A percentile compares a stretch with the other conserved stretches of the same genome.
Conservation (phyloP, 2,797 vertebrate genomes). For the Amazonetta brasiliensis region DNA sequence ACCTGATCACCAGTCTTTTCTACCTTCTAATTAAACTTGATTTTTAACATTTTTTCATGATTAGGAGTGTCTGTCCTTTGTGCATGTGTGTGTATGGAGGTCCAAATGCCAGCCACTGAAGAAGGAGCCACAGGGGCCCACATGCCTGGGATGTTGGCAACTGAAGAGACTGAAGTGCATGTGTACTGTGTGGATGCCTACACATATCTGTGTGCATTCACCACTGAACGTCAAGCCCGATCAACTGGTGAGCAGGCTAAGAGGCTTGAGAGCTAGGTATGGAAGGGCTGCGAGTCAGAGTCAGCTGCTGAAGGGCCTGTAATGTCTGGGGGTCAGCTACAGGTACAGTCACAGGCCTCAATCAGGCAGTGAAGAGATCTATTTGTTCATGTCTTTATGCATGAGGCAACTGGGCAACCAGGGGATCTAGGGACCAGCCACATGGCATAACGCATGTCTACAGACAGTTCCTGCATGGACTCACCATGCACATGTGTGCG, state of each 20-base stretch:
- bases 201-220: accelerated
- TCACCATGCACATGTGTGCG: accelerated
- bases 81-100: accelerated
- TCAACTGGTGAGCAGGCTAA: background rate
- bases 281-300: background rate
- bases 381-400: accelerated
- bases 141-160: accelerated
- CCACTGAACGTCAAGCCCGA: background rate
- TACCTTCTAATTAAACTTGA: background rate
- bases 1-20: background rate
- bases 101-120: background rate
- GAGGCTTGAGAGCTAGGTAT: background rate
- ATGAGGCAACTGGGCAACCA: background rate
- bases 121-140: background rate
- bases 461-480: background rate
- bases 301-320: background rate
- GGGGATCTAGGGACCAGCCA: background rate
- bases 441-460: background rate
- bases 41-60: background rate
- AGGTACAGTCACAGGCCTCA: background rate
- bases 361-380: background rate
- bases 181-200: background rate
- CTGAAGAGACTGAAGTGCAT: background rate
- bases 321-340: background rate
- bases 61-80: background rate